A percentile compares a stretch with the other conserved stretches of the same genome.
Evolutionary conservation across 2,888 invertebrate genomes (phyloP).

Genomic region (Acanthosepion pharaonis): DNA sequence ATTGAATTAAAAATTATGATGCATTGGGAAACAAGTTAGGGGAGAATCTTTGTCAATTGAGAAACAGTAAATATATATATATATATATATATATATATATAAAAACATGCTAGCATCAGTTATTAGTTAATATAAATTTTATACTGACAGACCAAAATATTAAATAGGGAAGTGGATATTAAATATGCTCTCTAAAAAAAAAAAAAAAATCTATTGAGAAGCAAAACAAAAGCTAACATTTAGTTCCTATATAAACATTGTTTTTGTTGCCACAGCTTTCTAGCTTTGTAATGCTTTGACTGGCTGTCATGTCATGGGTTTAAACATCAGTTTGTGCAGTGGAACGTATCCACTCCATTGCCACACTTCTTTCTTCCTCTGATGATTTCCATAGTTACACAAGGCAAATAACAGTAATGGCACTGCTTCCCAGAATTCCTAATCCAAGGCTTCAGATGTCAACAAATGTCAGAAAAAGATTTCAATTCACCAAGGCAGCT

Average conservation of each 20-base stretch:
- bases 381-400: conserved; percentile 14
- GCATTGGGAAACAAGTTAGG: no score
- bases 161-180: no score
- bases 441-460: conserved; percentile 9
- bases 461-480: neutral
- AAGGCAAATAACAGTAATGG: neutral
- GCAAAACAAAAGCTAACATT: neutral
- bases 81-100: no score
- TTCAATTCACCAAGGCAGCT: neutral
- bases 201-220: neutral
- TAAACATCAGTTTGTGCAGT: neutral
- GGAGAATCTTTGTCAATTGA: no score
- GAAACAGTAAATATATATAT: no score
- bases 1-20: no score
- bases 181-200: no score
- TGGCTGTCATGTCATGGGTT: neutral
- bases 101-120: no score
- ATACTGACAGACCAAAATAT: no score
- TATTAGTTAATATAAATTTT: no score
- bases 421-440: neutral
- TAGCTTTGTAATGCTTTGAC: neutral
- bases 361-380: neutral
- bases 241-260: neutral
- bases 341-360: neutral
- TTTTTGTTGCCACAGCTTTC: neutral